These are phyloP conservation scores for Coremacera marginata DNA, from an alignment of 2,888 invertebrate species.

Conservation along the genomic window DNA sequence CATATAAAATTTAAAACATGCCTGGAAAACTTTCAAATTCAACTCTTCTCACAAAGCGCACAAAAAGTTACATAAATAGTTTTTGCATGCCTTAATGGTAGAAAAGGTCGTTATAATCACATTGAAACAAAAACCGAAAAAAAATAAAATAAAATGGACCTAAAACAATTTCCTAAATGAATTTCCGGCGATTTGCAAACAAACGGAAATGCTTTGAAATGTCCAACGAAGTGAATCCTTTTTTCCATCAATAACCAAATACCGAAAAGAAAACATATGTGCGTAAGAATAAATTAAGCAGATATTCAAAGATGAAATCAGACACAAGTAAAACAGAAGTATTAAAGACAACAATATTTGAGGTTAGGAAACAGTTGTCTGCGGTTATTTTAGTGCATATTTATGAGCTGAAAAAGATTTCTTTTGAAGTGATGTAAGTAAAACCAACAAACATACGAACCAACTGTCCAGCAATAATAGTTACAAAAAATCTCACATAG, in stretches of 20 bases:
- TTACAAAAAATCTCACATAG: background rate
- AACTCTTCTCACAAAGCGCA: background rate
- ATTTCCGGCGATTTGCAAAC: conserved; percentile 21
- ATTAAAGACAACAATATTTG: conserved; percentile 9
- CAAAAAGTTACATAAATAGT: background rate
- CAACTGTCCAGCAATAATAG: background rate
- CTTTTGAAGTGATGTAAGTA: background rate
- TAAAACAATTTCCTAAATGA: conserved; percentile 26
- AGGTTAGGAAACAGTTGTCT: conserved; percentile 32
- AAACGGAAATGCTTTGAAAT: background rate
- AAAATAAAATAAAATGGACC: background rate
- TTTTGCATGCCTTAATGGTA: background rate
- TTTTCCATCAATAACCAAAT: background rate
- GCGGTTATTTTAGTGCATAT: conserved; percentile 21
- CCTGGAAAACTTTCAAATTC: background rate
- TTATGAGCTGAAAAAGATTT: background rate
- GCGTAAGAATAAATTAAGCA: conserved; percentile 25
- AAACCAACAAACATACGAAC: background rate
- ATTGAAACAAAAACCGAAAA: no score
- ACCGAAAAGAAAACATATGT: conserved; percentile 19
- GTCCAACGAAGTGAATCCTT: conserved; percentile 28
- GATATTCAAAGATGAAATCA: conserved; percentile 4
- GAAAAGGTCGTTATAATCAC: background rate
- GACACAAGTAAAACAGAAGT: background rate
- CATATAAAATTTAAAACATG: background rate